A percentile compares a stretch with the other conserved stretches of the same genome.
phyloP scores from a whole-genome alignment of 2,113 vertebrate genomes.

The Chrysochloris asiatica region DNA sequence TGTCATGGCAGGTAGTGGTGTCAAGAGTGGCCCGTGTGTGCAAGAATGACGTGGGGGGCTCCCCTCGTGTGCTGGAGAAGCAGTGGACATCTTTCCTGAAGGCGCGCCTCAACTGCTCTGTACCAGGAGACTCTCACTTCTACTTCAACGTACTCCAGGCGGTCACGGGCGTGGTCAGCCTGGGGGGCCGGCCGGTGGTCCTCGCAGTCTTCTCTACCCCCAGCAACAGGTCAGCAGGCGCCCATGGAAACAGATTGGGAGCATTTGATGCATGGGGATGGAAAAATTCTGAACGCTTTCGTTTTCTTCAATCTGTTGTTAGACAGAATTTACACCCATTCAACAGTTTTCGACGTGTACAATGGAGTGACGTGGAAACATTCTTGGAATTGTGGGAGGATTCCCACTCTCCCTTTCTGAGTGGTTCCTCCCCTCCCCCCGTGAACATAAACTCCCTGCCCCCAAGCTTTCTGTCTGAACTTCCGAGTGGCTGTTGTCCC shows the following conservation, averaged over 20 bases:
- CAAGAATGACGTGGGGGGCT: constrained; percentile 94
- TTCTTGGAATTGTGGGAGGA: no score
- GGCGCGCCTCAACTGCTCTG: constrained; percentile 96
- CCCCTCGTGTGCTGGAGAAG: constrained; percentile 95
- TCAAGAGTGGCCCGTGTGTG: constrained; percentile 95
- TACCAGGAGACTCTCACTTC: constrained; percentile 96
- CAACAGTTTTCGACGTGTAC: neutral
- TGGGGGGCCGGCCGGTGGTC: constrained; percentile 93
- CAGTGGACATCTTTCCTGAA: constrained; percentile 99
- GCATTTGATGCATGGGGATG: accelerated
- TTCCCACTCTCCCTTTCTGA: neutral
- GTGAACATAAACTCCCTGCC: neutral
- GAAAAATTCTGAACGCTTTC: neutral
- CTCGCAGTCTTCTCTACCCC: constrained; percentile 96
- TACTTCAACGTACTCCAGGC: constrained; percentile 98
- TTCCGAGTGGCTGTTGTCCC: neutral
- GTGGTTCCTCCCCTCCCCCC: neutral
- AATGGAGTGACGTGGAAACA: neutral
- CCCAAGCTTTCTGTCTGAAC: neutral
- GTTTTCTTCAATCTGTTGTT: neutral
- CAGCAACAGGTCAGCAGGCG: constrained; percentile 90
- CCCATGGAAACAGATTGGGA: accelerated
- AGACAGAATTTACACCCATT: neutral
- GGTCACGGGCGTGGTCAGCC: constrained; percentile 91
- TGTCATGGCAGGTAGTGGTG: constrained; percentile 89